Evolutionary conservation across 2,797 vertebrate genomes (phyloP).

Genomic region (Sciaenops ocellatus): DNA sequence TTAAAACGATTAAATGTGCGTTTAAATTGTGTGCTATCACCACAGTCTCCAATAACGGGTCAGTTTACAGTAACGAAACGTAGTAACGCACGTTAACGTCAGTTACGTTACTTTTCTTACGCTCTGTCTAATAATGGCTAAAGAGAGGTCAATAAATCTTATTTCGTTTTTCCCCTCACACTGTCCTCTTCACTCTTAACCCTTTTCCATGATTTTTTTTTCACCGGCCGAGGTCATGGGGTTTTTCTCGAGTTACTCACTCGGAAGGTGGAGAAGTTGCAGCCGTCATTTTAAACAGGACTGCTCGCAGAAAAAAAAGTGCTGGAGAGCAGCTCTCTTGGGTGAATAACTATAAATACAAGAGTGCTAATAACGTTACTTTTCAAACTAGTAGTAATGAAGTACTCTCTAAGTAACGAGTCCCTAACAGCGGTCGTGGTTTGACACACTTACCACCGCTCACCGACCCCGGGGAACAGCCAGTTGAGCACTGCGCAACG

Average conservation of each 20-base stretch:
- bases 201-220: background rate
- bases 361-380: background rate
- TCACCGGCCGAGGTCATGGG: background rate
- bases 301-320: too few species aligned
- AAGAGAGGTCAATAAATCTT: too few species aligned
- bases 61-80: background rate
- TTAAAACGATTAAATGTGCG: background rate
- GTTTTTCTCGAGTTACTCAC: background rate
- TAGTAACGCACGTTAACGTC: constrained; percentile 4
- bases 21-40: background rate
- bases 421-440: background rate
- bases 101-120: background rate
- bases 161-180: too few species aligned
- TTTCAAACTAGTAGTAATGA: background rate
- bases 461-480: constrained; percentile 50
- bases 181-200: background rate
- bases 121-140: background rate
- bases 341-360: too few species aligned
- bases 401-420: constrained; percentile 15
- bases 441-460: constrained; percentile 60
- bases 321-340: background rate
- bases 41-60: background rate
- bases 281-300: constrained; percentile 14
- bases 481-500: constrained; percentile 62
- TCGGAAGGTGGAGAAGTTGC: background rate